Base-by-base conservation (phyloP, 2,113 vertebrate genomes). In the Cryptoleucopteryx plumbea region DNA sequence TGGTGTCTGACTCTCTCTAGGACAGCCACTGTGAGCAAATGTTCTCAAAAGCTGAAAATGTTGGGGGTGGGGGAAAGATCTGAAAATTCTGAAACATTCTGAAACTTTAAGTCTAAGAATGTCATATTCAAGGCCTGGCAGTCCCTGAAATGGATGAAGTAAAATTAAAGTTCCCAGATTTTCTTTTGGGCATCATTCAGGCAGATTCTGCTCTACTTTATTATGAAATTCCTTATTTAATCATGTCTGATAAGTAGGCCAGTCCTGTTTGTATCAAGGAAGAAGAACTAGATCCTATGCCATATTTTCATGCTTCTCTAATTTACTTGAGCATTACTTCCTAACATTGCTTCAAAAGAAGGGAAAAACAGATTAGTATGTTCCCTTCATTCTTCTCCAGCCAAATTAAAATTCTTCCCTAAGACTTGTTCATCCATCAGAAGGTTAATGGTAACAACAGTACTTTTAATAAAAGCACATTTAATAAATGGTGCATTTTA, bases 221-320 rank as follows among this genome's bases (percentile, higher is more conserved):
- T 74, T 74, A 62, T 34, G 16, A 93, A 95, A 74, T 53, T 74
- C 52, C 32, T 62, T 80, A 34, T 50, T 62, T 56, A 90, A 71
- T 42, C 27, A 36, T 16, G 19, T 66, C 52, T 82, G 7, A 43
- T 79, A 71, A 63, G 38, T 78, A 74, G 34, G 12, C 16, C 65
- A 56, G 15, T 65, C 47, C 43, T 61, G 9, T 42, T 86, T 90
- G 16, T 45, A 50, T 77, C 67, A 86, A 83, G 71, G 58, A 94
- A 95, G 86, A 90, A 62, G 45, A 96, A 94, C 48, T 42, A 75
- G 25, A 86, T 88, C 40, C 32, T 83, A 8, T 83, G 38, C 36
- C 34, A 10, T 86, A 42, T 93, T 79, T 90, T 93, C 79, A 80
- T 3, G 6, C 67, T 97, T 97, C 94, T 71, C 42, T 81, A 92